These are phyloP conservation scores for Cephalopholis sonnerati DNA, from an alignment of 2,113 vertebrate species.

Conservation along the genomic window DNA sequence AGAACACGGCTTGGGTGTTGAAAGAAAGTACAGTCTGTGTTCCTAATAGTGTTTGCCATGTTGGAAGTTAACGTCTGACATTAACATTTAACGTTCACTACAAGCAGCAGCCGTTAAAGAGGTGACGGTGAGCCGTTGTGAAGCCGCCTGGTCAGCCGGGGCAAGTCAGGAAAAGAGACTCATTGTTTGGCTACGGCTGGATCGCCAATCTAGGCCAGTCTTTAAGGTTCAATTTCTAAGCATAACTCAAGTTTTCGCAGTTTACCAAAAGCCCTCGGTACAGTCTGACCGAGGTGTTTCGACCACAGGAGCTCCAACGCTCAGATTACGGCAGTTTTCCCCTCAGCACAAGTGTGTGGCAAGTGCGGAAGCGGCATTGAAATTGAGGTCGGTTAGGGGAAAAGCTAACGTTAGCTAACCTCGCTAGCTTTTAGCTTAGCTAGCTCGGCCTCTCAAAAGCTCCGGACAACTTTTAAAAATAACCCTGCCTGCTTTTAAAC, in stretches of 20 bases:
- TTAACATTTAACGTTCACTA: background rate
- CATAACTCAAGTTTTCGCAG: conserved; percentile 30
- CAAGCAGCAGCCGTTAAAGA: background rate
- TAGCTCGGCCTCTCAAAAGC: conserved; percentile 54
- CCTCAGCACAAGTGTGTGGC: conserved; percentile 2
- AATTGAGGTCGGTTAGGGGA: conserved; percentile 49
- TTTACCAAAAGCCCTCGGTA: background rate
- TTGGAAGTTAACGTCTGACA: accelerated
- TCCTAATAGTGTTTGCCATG: background rate
- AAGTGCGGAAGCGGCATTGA: conserved; percentile 70
- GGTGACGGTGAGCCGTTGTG: background rate
- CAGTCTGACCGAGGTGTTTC: accelerated
- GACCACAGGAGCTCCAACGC: accelerated
- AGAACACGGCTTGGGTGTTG: background rate
- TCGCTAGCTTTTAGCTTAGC: conserved; percentile 55
- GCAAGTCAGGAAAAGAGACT: conserved; percentile 53
- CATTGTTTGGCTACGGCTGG: conserved; percentile 65
- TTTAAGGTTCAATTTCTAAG: conserved; percentile 3
- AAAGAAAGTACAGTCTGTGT: background rate
- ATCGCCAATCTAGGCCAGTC: conserved; percentile 29
- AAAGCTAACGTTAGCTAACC: conserved; percentile 59
- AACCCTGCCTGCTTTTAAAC: background rate
- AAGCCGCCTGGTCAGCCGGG: conserved; percentile 38
- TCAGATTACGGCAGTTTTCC: background rate
- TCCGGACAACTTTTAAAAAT: conserved; percentile 64